Evolutionary conservation across 2,888 invertebrate genomes (phyloP), one percentile per base, ranked within the genome.

Genomic region (Drosophila mulleri): DNA sequence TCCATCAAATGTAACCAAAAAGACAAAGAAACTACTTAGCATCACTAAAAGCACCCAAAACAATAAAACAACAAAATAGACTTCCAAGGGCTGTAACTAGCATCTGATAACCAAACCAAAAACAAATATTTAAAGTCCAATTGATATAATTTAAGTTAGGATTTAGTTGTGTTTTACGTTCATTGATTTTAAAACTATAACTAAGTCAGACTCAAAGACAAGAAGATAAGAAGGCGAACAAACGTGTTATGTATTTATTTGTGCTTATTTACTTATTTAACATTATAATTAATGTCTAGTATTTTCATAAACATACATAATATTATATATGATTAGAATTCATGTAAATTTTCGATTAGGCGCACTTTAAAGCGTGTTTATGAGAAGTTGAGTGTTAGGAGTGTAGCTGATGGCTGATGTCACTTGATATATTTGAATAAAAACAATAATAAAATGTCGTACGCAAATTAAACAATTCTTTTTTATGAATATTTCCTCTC

Each of bases 101-200:
- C 76, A 75, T 73, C 75, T 80, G 79, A 82, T 68, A 90, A 83
- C 76, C 77, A 90, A 89, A 91, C 90, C 91, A 50, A 50, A 50
- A 91, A 47, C 7, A 32, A 91, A 91, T 88, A 91, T 82, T 80
- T 73, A 82, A 75, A 65, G 71, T 74, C 64, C 71, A 90, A 84
- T 80, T 78, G 64, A 82, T 82, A 83, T 89, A 84, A 74, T 78
- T 84, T 90, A 91, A 90, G 90, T 90, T 89, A 91, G 86, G 72
- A 73, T 76, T 82, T 84, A 85, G 77, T 86, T 82, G 57, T 62
- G 67, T 79, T 82, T 74, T 67, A 74, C 62, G 78, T 68, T 67
- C 70, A 65, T 64, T 73, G 67, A 85, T 73, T 75, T 80, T 52
- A 67, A 66, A 76, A 65, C 53, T 73, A 79, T 77, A 75, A 67